These are phyloP conservation scores for Burhinus bistriatus DNA, from an alignment of 2,113 vertebrate genomes.

Conservation along the genomic window DNA sequence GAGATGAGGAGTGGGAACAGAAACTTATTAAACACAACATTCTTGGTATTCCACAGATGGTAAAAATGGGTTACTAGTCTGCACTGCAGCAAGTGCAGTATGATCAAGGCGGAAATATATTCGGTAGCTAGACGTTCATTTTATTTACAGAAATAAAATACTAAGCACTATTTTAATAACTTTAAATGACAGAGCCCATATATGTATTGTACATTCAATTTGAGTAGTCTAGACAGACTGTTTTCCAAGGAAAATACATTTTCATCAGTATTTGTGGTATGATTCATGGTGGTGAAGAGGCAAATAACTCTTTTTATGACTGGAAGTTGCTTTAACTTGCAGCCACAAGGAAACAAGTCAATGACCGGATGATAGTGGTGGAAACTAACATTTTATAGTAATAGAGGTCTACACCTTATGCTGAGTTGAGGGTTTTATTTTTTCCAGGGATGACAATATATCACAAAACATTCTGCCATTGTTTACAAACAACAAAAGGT, in stretches of 20 bases:
- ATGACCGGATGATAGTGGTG: conserved; percentile 43
- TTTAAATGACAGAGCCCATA: conserved; percentile 2
- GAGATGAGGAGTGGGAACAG: neutral
- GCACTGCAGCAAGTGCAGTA: conserved; percentile 17
- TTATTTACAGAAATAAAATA: conserved; percentile 53
- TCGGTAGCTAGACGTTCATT: neutral
- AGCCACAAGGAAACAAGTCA: conserved; percentile 54
- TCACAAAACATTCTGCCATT: neutral
- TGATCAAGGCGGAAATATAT: neutral
- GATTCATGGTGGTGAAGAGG: conserved; percentile 62
- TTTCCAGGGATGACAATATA: neutral
- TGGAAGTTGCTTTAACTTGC: conserved; percentile 62
- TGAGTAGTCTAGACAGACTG: conserved; percentile 61
- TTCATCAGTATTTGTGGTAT: conserved; percentile 66
- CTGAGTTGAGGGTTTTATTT: conserved; percentile 63
- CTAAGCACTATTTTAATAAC: conserved; percentile 47
- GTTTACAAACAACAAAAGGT: neutral
- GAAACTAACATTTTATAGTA: conserved; percentile 44
- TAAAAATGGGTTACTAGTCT: conserved; percentile 4
- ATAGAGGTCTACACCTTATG: conserved; percentile 41
- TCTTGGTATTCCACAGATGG: conserved; percentile 5
- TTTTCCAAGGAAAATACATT: conserved; percentile 65
- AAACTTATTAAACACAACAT: neutral
- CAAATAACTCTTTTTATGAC: conserved; percentile 65
- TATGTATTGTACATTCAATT: conserved; percentile 37